Base-by-base conservation (phyloP, 2,113 vertebrate species). In the Sturnira hondurensis region DNA sequence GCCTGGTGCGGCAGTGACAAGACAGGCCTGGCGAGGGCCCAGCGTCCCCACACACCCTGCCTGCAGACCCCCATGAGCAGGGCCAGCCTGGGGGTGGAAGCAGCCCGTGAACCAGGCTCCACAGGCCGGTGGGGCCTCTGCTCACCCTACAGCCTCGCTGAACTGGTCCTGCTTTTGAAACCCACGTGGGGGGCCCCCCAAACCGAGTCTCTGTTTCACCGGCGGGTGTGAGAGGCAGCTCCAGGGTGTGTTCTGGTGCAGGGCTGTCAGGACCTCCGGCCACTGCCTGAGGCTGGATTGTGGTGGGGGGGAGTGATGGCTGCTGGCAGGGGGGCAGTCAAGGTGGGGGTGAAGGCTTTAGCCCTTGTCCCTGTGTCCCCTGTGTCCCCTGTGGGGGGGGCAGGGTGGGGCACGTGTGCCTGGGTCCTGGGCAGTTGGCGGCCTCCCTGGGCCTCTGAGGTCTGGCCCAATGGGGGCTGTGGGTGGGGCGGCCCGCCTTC, bases 161-260 rank as follows among this genome's bases (percentile, higher is more conserved):
- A 28, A 4, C 58, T 28, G 58, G 58, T 61, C 58, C 58, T 4
- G 4, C 22, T 38, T 20, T n/a, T 2, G 15, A 10, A 1, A 12
- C 16, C 45, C 43, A 17, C 31, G 24, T 15, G n/a, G 3, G 9
- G 56, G 33, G 3, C 14, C 19, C 24, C 50, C 31, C 47, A 45
- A 1, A 26, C 3, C 0, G 2, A 15, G 6, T 15, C 8, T 45
- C 26, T 31, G 41, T 31, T 86, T 28, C 15, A 0, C 31, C 0
- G 0, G 14, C 11, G 9, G 17, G 7, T 8, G 3, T 7, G 33
- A 52, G 33, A 15, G 41, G 88, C 16, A 3, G 26, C 61, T 43
- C 10, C 28, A 13, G 12, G n/a, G 4, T n/a, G 10, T 52, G 52
- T 19, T 19, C 31, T 3, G 11, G 26, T 9, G 4, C 4, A 4